phyloP scores from a whole-genome alignment of 2,888 invertebrate genomes.

The Diplolepis rosae region DNA sequence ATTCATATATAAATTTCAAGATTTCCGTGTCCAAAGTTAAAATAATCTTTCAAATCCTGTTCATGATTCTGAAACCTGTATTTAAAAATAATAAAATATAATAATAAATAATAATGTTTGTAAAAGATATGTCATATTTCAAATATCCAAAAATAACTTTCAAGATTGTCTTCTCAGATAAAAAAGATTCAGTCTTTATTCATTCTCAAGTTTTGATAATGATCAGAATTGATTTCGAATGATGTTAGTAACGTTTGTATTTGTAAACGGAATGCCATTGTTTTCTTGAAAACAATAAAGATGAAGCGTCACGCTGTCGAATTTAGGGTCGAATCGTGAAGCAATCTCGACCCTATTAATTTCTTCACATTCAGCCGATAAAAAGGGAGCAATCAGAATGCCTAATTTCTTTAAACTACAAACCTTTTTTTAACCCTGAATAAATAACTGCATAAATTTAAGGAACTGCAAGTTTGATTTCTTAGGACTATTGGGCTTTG shows the following conservation, averaged over 20 bases:
- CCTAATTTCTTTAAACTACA: not conserved
- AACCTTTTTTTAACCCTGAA: not conserved
- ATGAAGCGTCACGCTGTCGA: slow-evolving; percentile 17
- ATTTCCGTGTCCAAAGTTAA: too few relatives aligned
- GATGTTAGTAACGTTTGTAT: not conserved
- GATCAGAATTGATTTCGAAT: not conserved
- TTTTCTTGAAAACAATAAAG: slow-evolving; percentile 16
- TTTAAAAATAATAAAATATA: not conserved
- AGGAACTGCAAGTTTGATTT: not conserved
- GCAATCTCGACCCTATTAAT: slow-evolving; percentile 1
- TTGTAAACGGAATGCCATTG: not conserved
- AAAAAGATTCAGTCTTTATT: not conserved
- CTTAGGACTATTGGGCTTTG: not conserved
- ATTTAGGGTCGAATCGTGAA: slow-evolving; percentile 6
- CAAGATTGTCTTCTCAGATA: not conserved
- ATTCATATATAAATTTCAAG: too few relatives aligned
- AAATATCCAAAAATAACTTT: not conserved
- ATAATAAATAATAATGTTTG: too few relatives aligned
- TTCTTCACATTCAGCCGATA: not conserved
- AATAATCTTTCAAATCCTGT: too few relatives aligned
- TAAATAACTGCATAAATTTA: not conserved
- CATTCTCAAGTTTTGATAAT: not conserved
- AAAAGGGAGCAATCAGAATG: not conserved
- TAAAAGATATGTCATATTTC: too few relatives aligned
- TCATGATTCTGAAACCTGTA: not conserved